Conservation (phyloP, 2,888 invertebrate species). For the Agrotis exclamationis region DNA sequence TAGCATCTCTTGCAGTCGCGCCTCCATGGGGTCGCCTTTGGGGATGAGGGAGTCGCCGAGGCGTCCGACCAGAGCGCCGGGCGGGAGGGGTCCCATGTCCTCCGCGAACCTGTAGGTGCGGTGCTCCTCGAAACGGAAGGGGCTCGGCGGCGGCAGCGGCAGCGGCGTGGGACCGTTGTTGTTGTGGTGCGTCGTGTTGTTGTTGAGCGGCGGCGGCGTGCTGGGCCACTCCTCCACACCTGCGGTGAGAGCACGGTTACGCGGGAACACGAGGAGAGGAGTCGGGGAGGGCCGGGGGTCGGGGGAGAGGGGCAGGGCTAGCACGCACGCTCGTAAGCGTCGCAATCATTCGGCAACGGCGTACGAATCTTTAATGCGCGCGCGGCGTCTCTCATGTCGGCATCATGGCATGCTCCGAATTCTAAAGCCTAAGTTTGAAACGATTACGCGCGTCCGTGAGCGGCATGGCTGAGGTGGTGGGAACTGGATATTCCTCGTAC, state of each 20-base stretch:
- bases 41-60: slow-evolving; percentile 97
- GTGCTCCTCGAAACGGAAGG: slow-evolving; percentile 96
- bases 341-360: slow-evolving; percentile 74
- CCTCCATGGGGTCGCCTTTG: slow-evolving; percentile 98
- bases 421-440: slow-evolving; percentile 75
- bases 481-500: slow-evolving; percentile 83
- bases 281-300: slow-evolving; percentile 71
- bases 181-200: slow-evolving; percentile 91
- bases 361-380: slow-evolving; percentile 77
- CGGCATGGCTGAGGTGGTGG: slow-evolving; percentile 81
- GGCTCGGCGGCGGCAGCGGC: slow-evolving; percentile 90
- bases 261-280: slow-evolving; percentile 95
- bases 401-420: slow-evolving; percentile 76
- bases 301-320: slow-evolving; percentile 59
- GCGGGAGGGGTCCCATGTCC: slow-evolving; percentile 94
- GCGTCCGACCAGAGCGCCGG: slow-evolving; percentile 96
- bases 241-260: slow-evolving; percentile 89
- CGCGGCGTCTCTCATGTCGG: slow-evolving; percentile 78
- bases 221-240: slow-evolving; percentile 89
- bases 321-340: slow-evolving; percentile 81
- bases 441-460: slow-evolving; percentile 87
- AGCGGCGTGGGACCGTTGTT: slow-evolving; percentile 88
- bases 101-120: slow-evolving; percentile 96
- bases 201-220: slow-evolving; percentile 89
- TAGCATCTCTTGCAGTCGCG: slow-evolving; percentile 97